Conservation (phyloP, 2,113 vertebrate genomes). For the Panurus biarmicus region DNA sequence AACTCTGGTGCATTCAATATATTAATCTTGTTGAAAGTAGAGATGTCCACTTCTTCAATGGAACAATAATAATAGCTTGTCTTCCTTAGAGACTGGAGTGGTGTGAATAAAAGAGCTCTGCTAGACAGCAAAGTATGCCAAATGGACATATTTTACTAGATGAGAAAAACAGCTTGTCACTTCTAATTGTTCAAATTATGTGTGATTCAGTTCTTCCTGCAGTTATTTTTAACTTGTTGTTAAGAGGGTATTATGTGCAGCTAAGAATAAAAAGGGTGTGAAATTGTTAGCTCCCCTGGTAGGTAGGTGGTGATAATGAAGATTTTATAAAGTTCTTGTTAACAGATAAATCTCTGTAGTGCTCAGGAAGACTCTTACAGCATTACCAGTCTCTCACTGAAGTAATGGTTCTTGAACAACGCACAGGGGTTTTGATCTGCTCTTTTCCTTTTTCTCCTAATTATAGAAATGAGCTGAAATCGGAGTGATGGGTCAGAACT, state of each 20-base stretch:
- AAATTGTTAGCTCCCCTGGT: slow-evolving; percentile 14
- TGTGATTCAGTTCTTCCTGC: slow-evolving; percentile 46
- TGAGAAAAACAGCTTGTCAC: slow-evolving; percentile 47
- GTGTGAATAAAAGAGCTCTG: slow-evolving; percentile 34
- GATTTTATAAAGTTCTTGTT: slow-evolving; percentile 28
- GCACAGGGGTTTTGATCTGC: background rate
- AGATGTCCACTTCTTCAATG: background rate
- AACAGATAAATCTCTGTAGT: slow-evolving; percentile 2
- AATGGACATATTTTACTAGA: slow-evolving; percentile 40
- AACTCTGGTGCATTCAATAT: background rate
- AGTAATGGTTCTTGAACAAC: background rate
- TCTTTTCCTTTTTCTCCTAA: background rate
- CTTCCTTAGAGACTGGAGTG: slow-evolving; percentile 29
- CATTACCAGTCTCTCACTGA: background rate
- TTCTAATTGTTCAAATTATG: slow-evolving; percentile 43
- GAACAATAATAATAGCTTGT: slow-evolving; percentile 13
- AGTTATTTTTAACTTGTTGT: slow-evolving; percentile 47
- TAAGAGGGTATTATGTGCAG: slow-evolving; percentile 27
- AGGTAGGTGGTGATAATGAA: slow-evolving; percentile 47
- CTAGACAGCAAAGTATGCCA: slow-evolving; percentile 37
- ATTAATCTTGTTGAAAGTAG: slow-evolving; percentile 28
- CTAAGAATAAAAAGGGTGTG: slow-evolving; percentile 50
- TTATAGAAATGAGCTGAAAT: background rate
- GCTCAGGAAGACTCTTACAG: background rate
- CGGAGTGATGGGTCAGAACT: background rate